Evolutionary conservation across 2,113 vertebrate species (phyloP).

Genomic region (Stigmatopora nigra): DNA sequence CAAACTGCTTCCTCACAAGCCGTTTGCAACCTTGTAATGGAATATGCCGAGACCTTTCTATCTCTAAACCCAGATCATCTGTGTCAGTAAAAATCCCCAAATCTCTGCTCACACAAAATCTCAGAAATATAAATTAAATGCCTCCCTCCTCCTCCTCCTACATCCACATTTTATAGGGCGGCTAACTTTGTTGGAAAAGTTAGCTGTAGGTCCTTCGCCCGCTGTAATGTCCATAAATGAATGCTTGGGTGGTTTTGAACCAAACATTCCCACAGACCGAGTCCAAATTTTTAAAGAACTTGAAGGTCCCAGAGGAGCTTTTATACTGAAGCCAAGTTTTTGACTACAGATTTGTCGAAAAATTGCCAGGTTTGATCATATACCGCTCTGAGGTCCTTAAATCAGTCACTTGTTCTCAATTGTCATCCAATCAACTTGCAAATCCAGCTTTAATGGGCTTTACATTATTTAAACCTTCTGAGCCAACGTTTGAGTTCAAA

Average conservation of each 20-base stretch:
- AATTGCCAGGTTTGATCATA: neutral
- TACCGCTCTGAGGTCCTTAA: neutral
- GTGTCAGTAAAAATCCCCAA: too few relatives aligned
- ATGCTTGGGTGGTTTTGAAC: neutral
- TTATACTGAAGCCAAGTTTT: neutral
- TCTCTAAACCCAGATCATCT: too few relatives aligned
- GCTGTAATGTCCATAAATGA: neutral
- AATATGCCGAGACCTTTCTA: too few relatives aligned
- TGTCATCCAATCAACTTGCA: conserved; percentile 2
- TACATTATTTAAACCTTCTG: conserved; percentile 6
- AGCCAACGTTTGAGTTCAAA: conserved; percentile 13
- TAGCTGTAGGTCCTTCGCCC: neutral
- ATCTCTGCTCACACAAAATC: neutral
- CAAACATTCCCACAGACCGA: neutral
- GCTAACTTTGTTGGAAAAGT: neutral
- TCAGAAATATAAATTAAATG: neutral
- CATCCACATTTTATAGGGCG: neutral
- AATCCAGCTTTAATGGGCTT: neutral
- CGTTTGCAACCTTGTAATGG: too few relatives aligned
- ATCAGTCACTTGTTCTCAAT: neutral
- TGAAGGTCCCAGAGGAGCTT: neutral
- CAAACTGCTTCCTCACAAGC: too few relatives aligned
- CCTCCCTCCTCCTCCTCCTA: neutral
- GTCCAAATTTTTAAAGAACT: neutral
- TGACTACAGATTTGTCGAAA: neutral